These are phyloP conservation scores for Rhabdophis nuchalis DNA, from an alignment of 2,797 vertebrate genomes.

Conservation along the genomic window DNA sequence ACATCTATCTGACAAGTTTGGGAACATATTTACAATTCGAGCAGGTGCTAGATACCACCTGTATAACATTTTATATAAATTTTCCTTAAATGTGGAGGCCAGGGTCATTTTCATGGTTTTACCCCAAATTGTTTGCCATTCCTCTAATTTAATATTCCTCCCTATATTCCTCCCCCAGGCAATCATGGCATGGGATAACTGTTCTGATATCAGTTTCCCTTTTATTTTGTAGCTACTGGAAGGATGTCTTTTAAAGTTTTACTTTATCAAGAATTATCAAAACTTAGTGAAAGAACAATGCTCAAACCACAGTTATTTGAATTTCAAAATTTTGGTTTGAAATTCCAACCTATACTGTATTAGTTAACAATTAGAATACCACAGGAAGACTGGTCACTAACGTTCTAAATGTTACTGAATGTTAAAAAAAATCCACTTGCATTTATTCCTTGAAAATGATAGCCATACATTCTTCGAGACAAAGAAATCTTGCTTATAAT, in stretches of 20 bases:
- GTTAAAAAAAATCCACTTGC: neutral
- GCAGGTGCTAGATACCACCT: too few species aligned
- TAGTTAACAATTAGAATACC: neutral
- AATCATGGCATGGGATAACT: neutral
- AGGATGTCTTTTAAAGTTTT: slow-evolving; percentile 10
- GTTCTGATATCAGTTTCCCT: neutral
- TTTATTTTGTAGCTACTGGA: neutral
- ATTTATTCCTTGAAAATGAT: neutral
- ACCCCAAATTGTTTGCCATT: too few species aligned
- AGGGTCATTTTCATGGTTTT: too few species aligned
- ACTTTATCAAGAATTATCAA: neutral
- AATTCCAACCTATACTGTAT: neutral
- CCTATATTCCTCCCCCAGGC: too few species aligned
- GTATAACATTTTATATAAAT: too few species aligned
- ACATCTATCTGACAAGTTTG: too few species aligned
- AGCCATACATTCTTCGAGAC: neutral
- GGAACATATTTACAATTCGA: too few species aligned
- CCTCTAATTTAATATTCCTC: too few species aligned
- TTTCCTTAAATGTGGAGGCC: too few species aligned
- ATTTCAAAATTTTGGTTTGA: neutral
- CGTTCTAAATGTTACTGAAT: neutral
- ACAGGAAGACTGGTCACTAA: neutral
- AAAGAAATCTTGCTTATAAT: neutral
- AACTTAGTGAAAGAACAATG: neutral
- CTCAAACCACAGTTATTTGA: neutral